Evolutionary conservation across 2,888 invertebrate genomes (phyloP), one percentile per base, ranked within the genome.

Genomic region (Actias luna): DNA sequence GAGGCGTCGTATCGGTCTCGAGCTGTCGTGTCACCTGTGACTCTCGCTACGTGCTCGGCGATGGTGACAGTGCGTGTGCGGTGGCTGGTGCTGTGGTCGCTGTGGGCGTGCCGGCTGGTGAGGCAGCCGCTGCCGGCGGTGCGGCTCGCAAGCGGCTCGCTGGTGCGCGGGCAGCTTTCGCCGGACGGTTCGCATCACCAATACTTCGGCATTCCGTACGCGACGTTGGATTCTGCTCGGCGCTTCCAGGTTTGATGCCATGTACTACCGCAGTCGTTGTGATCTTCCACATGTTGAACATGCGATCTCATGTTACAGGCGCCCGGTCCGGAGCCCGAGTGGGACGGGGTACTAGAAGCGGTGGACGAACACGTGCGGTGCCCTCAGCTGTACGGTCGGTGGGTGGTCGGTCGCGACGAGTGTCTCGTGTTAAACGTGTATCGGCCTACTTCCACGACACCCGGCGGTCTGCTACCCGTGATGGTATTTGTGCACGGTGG

Each of bases 191-290:
- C 70, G 16, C 65, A 72, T 58, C 59, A 62, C 14, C 69, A 69
- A n/a, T 78, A 74, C 60, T 52, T 69, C 36, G 71, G 69, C 5
- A 72, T 78, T 7, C 78, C 78, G 1, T 78, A 77, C 50, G 77
- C 77, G 0, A 73, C 73, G 3, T 68, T 68, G 14, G 52, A 50
- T 67, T 74, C 58, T 61, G 67, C 62, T 29, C 63, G 63, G 52
- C 63, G 67, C 61, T 72, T 72, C 10, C 58, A 72, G 72, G 71
- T 70, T 29, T 29, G 22, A 8, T 4, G 55, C 50, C 5, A 2
- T 25, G 5, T 22, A 18, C 5, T n/a, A 50, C 10, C 7, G 69
- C 36, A 36, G 12, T 36, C 36, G 36, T 2, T 36, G 36, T 16
- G 36, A 2, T 3, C 12, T 16, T 36, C n/a, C 12, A 12, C 36